Base-by-base conservation (phyloP, 2,888 invertebrate species). In the Nycteola revayana region DNA sequence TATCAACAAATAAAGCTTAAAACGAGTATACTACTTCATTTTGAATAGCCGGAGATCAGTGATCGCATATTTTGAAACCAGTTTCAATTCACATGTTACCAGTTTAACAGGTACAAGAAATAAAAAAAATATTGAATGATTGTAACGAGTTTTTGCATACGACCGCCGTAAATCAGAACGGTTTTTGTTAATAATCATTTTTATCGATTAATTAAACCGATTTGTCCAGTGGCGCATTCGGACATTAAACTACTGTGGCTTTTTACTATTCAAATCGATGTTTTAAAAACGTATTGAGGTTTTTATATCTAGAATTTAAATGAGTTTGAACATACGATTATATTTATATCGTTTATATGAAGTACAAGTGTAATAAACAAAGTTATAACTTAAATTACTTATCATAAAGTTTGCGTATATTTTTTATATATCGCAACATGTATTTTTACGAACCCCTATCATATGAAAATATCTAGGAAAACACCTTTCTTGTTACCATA, bases 101-200 rank as follows among this genome's bases (percentile, higher is more conserved):
- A 28, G 48, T 54, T 14, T 8, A 27, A 38, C 39, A 25, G 35
- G 36, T 42, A 26, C 20, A 5, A 24, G 7, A 14, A n/a, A 22
- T 14, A 28, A 21, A 52, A 42, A 50, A 49, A 54, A 37, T 29
- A 9, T 43, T 47, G 50, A 53, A 53, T 53, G 41, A 37, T 43
- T 33, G 31, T 31, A 41, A 17, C 54, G 32, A 37, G 32, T 39
- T 42, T 38, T 53, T 42, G 32, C 41, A 39, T 33, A 41, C 23
- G 11, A 10, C 28, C 20, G 18, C 24, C 33, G 38, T 45, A 48
- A 39, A 49, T 51, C 31, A 41, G 42, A 38, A 25, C 29, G 34
- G n/a, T 44, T 46, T 40, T 31, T 40, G 7, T 24, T 4, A 10
- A 25, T 28, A 35, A 40, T 28, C 29, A 32, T 26, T 38, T n/a